Conservation (phyloP, 2,797 vertebrate genomes). For the Chiloscyllium punctatum region DNA sequence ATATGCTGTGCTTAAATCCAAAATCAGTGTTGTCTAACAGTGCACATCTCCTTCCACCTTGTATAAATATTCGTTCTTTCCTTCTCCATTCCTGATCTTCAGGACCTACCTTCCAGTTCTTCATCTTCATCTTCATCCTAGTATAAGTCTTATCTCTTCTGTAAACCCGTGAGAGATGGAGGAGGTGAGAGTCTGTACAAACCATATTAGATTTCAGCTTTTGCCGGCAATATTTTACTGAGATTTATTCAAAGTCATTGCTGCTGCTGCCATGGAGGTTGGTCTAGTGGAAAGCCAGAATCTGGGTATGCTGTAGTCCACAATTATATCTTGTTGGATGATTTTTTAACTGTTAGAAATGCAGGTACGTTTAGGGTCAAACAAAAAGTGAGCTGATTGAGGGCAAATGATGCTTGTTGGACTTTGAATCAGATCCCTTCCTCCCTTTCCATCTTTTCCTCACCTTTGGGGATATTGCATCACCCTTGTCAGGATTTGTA, state of each 20-base stretch:
- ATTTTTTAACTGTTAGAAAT: too few relatives aligned
- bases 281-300: background rate
- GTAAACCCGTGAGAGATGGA: background rate
- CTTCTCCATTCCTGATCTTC: background rate
- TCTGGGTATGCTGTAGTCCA: background rate
- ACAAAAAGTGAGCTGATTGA: too few relatives aligned
- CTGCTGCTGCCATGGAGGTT: background rate
- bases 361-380: too few relatives aligned
- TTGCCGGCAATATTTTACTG: background rate
- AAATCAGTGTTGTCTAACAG: background rate
- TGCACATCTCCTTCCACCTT: background rate
- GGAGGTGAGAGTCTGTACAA: background rate
- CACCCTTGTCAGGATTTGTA: too few relatives aligned
- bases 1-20: background rate
- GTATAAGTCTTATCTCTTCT: background rate
- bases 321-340: background rate
- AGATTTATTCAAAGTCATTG: background rate
- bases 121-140: background rate
- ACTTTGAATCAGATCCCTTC: too few relatives aligned
- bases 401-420: too few relatives aligned
- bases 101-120: background rate
- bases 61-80: background rate
- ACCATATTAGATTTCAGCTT: background rate
- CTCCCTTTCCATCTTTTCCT: too few relatives aligned
- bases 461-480: too few relatives aligned